phyloP scores from a whole-genome alignment of 2,113 vertebrate genomes.

The Channa argus region DNA sequence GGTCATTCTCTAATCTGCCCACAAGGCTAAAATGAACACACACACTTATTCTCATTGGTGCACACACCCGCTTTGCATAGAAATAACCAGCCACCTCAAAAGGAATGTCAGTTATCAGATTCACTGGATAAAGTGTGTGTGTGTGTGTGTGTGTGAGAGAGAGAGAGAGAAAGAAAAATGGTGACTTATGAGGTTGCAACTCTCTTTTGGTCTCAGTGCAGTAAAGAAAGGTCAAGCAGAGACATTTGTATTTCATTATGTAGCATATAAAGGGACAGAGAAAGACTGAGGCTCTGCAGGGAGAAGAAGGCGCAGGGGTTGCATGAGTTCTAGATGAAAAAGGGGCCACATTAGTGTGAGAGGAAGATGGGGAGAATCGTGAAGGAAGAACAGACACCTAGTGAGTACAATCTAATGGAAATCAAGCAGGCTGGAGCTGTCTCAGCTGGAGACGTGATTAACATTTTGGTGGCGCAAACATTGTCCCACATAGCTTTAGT shows the following conservation, averaged over 20 bases:
- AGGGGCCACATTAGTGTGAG: not conserved
- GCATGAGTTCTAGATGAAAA: not conserved
- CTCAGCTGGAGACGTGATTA: conserved; percentile 62
- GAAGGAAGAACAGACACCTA: conserved; percentile 1
- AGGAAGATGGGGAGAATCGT: conserved; percentile 4
- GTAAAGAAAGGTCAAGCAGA: conserved; percentile 68
- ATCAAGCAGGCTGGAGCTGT: conserved; percentile 38
- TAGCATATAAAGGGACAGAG: conserved; percentile 22
- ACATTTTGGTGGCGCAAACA: conserved; percentile 16
- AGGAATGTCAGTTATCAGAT: conserved; percentile 54
- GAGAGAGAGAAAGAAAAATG: not conserved
- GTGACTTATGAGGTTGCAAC: conserved; percentile 59
- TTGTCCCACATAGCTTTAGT: not conserved
- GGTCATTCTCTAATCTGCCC: conserved; percentile 51
- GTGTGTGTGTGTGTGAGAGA: not conserved
- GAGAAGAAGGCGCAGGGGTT: conserved; percentile 13
- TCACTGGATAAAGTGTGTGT: conserved; percentile 12
- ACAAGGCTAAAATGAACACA: conserved; percentile 27
- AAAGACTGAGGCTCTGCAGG: conserved; percentile 32
- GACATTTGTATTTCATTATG: conserved; percentile 71
- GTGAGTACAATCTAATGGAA: conserved; percentile 47
- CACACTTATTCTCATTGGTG: not conserved
- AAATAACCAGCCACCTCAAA: conserved; percentile 48
- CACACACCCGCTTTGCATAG: conserved; percentile 31
- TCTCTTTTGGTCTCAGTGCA: conserved; percentile 52